Evolutionary conservation across 2,797 vertebrate genomes (phyloP).

Genomic region (Enteromius anoplus): DNA sequence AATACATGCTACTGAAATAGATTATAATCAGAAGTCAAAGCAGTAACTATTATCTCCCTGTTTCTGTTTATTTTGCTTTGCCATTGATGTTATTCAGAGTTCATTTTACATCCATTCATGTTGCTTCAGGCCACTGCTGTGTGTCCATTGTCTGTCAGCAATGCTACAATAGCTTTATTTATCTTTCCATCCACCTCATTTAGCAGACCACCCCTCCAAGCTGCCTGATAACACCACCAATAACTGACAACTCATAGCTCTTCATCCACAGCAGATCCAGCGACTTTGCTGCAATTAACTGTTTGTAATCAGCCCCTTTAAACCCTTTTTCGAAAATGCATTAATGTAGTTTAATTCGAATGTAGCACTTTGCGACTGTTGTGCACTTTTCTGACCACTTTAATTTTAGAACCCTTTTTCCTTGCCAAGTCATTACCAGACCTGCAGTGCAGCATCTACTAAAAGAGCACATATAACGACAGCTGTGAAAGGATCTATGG

Average conservation of each 20-base stretch:
- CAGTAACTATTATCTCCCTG: not conserved
- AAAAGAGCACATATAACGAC: constrained; percentile 49
- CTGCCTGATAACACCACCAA: constrained; percentile 31
- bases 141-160: constrained; percentile 47
- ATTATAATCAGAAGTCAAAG: not conserved
- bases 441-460: constrained; percentile 37
- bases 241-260: constrained; percentile 32
- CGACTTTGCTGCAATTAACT: not conserved
- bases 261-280: constrained; percentile 12
- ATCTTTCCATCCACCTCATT: constrained; percentile 52
- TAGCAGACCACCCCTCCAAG: constrained; percentile 34
- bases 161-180: constrained; percentile 48
- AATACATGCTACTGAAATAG: not conserved
- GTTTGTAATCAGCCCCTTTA: constrained; percentile 4
- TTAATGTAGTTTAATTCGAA: constrained; percentile 36
- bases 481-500: constrained; percentile 51
- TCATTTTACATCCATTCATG: constrained; percentile 30
- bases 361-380: constrained; percentile 1
- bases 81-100: constrained; percentile 16
- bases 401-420: constrained; percentile 29
- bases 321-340: constrained; percentile 37
- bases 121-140: not conserved
- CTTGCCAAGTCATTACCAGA: constrained; percentile 43
- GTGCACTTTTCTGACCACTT: constrained; percentile 31
- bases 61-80: not conserved